These are phyloP conservation scores for Pseudopleuronectes americanus DNA, from an alignment of 2,797 vertebrate species.

Conservation along the genomic window DNA sequence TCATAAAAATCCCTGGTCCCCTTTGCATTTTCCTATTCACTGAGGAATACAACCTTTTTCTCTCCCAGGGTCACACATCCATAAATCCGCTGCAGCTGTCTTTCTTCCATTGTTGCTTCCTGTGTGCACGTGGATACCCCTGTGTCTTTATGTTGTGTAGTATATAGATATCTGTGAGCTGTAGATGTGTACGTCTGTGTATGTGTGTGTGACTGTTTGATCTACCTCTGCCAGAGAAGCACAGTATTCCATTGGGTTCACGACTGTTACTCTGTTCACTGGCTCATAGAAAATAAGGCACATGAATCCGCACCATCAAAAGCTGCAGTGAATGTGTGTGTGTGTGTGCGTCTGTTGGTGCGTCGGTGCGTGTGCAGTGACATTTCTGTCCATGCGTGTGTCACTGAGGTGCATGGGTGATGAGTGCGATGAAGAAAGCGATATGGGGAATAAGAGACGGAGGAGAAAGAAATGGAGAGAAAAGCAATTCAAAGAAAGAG, in stretches of 20 bases:
- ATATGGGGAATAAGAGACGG: slow-evolving; percentile 57
- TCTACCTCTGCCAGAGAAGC: slow-evolving; percentile 21
- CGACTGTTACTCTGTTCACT: slow-evolving; percentile 31
- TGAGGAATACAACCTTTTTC: slow-evolving; percentile 48
- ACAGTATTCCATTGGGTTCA: slow-evolving; percentile 32
- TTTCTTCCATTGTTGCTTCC: slow-evolving; percentile 46
- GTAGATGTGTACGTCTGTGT: slow-evolving; percentile 16
- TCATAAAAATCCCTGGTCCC: slow-evolving; percentile 64
- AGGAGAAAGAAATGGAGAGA: slow-evolving; percentile 47
- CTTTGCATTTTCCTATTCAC: slow-evolving; percentile 41
- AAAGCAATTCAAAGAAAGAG: slow-evolving; percentile 50
- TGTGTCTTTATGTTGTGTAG: slow-evolving; percentile 24
- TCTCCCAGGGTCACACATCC: slow-evolving; percentile 53
- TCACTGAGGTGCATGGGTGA: slow-evolving; percentile 6
- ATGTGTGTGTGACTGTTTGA: slow-evolving; percentile 25
- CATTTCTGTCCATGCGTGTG: slow-evolving; percentile 17
- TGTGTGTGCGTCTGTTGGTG: slow-evolving; percentile 1
- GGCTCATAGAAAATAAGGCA: slow-evolving; percentile 41
- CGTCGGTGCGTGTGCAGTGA: slow-evolving; percentile 1
- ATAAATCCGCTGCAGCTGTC: slow-evolving; percentile 40
- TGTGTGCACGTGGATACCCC: not conserved
- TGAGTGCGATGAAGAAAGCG: slow-evolving; percentile 46
- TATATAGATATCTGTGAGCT: slow-evolving; percentile 3
- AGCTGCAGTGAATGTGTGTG: slow-evolving; percentile 19
- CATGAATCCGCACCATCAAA: slow-evolving; percentile 47